Conservation (phyloP, 37 sponge, comb jelly and placozoan species). For the Bolinopsis microptera region DNA sequence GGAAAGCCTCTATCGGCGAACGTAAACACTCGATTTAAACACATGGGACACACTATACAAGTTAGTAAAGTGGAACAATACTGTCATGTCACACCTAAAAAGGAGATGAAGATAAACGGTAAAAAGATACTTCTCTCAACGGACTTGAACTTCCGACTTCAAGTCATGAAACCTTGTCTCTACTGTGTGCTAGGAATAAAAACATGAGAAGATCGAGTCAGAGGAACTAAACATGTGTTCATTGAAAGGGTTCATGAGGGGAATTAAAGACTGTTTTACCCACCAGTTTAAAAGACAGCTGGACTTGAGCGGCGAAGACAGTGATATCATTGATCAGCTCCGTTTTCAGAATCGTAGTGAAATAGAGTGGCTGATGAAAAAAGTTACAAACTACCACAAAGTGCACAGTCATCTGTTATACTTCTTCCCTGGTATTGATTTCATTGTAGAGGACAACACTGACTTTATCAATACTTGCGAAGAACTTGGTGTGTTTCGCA, state of each 20-base stretch:
- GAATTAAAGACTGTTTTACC: too few species aligned
- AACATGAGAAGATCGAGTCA: too few species aligned
- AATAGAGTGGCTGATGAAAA: background rate
- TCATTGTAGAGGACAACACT: background rate
- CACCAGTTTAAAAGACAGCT: too few species aligned
- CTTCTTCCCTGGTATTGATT: background rate
- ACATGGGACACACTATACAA: background rate
- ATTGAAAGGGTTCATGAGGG: too few species aligned
- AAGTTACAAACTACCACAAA: background rate
- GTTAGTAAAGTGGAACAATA: background rate
- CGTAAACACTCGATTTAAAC: background rate
- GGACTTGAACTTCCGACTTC: background rate
- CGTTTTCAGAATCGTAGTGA: background rate
- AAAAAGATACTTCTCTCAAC: background rate
- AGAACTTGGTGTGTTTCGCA: background rate
- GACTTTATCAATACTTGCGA: background rate
- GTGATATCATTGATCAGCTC: background rate
- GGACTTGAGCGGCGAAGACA: background rate
- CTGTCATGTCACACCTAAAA: background rate
- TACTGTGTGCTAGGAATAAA: background rate
- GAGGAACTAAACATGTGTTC: too few species aligned
- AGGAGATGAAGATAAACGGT: background rate
- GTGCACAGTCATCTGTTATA: background rate
- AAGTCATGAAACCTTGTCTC: background rate
- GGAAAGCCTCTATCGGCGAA: background rate